Conservation (phyloP, 2,797 vertebrate genomes). For the Novumbra hubbsi region DNA sequence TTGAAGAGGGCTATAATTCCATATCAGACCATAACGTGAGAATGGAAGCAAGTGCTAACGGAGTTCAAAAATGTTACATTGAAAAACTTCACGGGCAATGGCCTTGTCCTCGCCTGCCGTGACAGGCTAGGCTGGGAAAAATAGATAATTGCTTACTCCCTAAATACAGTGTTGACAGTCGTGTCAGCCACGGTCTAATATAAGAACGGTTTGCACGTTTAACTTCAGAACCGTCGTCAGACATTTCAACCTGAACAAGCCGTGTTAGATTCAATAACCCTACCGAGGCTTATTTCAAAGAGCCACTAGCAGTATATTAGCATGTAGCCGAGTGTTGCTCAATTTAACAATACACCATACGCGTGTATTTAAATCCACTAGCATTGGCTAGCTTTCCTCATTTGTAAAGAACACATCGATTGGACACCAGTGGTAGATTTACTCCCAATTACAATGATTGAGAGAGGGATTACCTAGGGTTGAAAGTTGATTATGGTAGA, state of each 20-base stretch:
- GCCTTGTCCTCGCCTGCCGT: not conserved
- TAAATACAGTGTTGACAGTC: not conserved
- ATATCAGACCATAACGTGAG: not conserved
- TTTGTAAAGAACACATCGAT: conserved; percentile 35
- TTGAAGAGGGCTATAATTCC: not conserved
- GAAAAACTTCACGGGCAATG: not conserved
- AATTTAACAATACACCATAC: not conserved
- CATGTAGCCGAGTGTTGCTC: not conserved
- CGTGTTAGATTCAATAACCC: not conserved
- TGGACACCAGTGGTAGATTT: conserved; percentile 6
- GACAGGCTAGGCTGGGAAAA: not conserved
- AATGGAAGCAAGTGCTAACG: not conserved
- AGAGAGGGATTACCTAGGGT: conserved; percentile 33
- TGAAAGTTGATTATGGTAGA: conserved; percentile 34
- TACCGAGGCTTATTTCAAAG: not conserved
- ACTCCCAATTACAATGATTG: conserved; percentile 46
- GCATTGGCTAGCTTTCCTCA: not conserved
- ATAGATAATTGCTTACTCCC: not conserved
- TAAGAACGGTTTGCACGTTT: not conserved
- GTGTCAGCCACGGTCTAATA: not conserved
- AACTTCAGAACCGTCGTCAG: not conserved
- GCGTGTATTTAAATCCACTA: not conserved
- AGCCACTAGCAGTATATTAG: not conserved
- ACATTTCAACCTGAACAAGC: not conserved
- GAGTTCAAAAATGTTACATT: not conserved